A percentile compares a stretch with the other conserved stretches of the same genome.
Evolutionary conservation across 2,113 vertebrate species (phyloP).

Genomic region (Scomber colias): DNA sequence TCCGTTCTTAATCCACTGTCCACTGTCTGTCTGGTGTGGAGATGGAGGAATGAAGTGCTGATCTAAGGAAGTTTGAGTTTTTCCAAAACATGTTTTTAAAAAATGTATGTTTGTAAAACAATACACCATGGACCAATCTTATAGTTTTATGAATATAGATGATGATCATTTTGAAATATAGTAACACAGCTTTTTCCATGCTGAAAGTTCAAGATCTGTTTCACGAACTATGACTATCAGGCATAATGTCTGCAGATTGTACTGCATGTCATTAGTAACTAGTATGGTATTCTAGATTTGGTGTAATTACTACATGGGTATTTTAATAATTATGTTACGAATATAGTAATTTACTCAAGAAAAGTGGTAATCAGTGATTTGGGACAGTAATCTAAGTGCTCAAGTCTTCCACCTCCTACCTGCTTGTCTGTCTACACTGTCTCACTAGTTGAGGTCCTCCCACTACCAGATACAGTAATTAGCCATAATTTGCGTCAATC

Average conservation of each 20-base stretch:
- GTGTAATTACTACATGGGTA: too few species aligned
- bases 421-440: not conserved
- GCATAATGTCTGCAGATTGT: not conserved
- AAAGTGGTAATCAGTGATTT: not conserved
- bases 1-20: slow-evolving; percentile 50
- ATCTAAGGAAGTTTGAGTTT: not conserved
- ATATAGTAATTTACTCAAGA: not conserved
- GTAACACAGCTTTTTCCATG: not conserved
- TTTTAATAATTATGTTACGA: not conserved
- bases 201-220: not conserved
- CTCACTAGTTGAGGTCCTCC: slow-evolving; percentile 2
- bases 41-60: slow-evolving; percentile 41
- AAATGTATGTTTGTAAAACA: slow-evolving; percentile 12
- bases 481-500: not conserved
- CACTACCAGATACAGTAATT: slow-evolving; percentile 15
- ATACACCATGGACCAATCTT: not conserved
- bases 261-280: not conserved
- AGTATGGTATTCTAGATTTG: not conserved
- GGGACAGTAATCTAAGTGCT: slow-evolving; percentile 8
- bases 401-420: slow-evolving; percentile 29
- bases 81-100: not conserved
- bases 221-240: too few species aligned
- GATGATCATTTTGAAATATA: not conserved
- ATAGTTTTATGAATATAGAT: not conserved
- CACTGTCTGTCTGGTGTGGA: slow-evolving; percentile 23